Evolutionary conservation across 2,888 invertebrate genomes (phyloP).

Genomic region (Tetragonula carbonaria): DNA sequence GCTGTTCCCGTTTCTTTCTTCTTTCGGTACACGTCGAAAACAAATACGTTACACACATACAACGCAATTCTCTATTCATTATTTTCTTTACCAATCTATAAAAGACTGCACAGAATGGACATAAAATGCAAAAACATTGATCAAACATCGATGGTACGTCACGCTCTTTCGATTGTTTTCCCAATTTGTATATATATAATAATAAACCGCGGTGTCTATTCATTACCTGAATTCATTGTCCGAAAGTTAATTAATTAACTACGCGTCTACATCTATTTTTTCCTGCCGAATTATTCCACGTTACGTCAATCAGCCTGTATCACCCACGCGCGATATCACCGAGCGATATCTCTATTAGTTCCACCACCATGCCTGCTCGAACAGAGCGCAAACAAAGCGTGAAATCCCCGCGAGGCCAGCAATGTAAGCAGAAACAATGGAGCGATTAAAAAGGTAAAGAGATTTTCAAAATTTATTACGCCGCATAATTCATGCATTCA

Average conservation of each 20-base stretch:
- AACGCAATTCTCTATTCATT: neutral
- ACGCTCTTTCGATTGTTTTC: too few species aligned
- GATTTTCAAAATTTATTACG: slow-evolving; percentile 1
- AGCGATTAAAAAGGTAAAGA: neutral
- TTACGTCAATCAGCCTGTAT: neutral
- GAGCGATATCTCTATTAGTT: neutral
- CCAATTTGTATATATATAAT: too few species aligned
- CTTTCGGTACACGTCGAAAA: neutral
- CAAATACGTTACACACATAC: neutral
- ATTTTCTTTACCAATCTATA: too few species aligned
- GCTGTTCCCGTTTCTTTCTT: neutral
- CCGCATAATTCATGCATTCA: neutral
- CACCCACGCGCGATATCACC: neutral
- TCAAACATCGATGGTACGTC: too few species aligned
- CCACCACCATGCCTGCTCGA: too few species aligned
- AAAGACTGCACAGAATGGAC: too few species aligned
- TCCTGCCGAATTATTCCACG: neutral
- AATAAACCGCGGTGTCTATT: too few species aligned
- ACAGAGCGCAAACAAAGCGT: neutral
- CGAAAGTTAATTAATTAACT: neutral
- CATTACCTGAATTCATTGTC: too few species aligned
- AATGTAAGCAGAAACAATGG: neutral
- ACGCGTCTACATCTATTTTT: neutral
- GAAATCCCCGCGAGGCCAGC: neutral
- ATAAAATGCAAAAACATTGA: too few species aligned